Evolutionary conservation across 2,888 invertebrate species (phyloP).

Genomic region (Platycheirus rosarum): DNA sequence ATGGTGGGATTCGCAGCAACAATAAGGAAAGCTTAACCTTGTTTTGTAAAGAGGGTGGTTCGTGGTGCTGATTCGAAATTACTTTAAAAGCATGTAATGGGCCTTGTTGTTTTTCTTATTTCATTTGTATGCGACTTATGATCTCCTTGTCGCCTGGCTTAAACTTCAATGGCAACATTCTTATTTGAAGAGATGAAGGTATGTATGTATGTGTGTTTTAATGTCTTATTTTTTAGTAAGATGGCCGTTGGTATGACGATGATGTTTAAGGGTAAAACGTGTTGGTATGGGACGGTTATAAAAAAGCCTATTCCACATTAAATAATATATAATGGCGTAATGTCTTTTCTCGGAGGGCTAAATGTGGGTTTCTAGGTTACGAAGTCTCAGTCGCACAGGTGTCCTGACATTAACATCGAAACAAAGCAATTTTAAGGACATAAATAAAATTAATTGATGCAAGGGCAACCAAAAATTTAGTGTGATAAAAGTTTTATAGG

Average conservation of each 20-base stretch:
- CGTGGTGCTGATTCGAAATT: constrained; percentile 41
- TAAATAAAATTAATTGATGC: constrained; percentile 1
- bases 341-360: background rate
- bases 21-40: constrained; percentile 30
- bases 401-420: background rate
- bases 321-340: background rate
- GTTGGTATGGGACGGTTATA: background rate
- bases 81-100: constrained; percentile 66
- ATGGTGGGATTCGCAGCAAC: constrained; percentile 2
- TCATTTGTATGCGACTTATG: constrained; percentile 12
- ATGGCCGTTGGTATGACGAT: background rate
- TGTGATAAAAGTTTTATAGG: background rate
- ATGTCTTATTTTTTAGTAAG: too few relatives aligned
- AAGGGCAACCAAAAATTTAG: background rate
- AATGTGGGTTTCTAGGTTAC: background rate
- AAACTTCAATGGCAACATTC: constrained; percentile 5
- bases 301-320: background rate
- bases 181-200: background rate
- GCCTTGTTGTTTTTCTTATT: constrained; percentile 23
- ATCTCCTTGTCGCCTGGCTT: background rate
- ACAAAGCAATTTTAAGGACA: background rate
- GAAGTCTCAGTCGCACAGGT: background rate
- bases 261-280: background rate
- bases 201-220: background rate
- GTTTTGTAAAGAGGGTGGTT: constrained; percentile 10